Conservation (phyloP, 2,797 vertebrate species). For the Coluber constrictor region DNA sequence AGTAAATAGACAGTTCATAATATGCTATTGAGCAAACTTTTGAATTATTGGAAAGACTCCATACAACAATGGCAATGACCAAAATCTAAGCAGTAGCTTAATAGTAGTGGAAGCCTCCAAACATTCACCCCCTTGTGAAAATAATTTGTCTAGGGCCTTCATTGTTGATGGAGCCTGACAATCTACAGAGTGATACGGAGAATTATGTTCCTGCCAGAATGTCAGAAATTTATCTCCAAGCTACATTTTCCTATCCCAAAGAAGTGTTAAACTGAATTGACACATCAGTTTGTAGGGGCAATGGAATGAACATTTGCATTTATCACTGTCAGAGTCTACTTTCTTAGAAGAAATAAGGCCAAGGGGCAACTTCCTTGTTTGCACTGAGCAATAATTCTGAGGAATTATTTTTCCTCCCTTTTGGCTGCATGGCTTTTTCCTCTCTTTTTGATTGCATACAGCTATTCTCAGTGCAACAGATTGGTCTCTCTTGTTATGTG, state of each 20-base stretch:
- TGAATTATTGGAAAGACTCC: conserved; percentile 4
- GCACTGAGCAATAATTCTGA: neutral
- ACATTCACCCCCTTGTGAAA: conserved; percentile 23
- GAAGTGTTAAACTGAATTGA: conserved; percentile 53
- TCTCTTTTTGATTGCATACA: neutral
- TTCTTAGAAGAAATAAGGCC: neutral
- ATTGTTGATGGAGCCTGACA: conserved; percentile 17
- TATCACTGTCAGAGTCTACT: conserved; percentile 32
- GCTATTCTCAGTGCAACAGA: neutral
- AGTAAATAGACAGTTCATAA: neutral
- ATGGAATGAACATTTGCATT: conserved; percentile 39
- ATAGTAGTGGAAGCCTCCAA: conserved; percentile 17
- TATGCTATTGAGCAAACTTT: conserved; percentile 11
- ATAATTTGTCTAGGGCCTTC: conserved; percentile 1
- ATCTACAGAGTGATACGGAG: conserved; percentile 18
- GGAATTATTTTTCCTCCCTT: accelerated
- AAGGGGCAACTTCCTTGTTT: neutral
- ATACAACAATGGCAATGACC: neutral
- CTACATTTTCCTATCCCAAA: conserved; percentile 34
- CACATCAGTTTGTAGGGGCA: conserved; percentile 36
- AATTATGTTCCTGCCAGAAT: conserved; percentile 47
- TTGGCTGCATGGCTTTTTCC: neutral
- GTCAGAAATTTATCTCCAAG: conserved; percentile 48
- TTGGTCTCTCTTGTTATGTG: neutral
- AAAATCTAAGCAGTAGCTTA: conserved; percentile 2